Conservation (phyloP, 2,888 invertebrate species). For the Meliscaeva auricollis region DNA sequence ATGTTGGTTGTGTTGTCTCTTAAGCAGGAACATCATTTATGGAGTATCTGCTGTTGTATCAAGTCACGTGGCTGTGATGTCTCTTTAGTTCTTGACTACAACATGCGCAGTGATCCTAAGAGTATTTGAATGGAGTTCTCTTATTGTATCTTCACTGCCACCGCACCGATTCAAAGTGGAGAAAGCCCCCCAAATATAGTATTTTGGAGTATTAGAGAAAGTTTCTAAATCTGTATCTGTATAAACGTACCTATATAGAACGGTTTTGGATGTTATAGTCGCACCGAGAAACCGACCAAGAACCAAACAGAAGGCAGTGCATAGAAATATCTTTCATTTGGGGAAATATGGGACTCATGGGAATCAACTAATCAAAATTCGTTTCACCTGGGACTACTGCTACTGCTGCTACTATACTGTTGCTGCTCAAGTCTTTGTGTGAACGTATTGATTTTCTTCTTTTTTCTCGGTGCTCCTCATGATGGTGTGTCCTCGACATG, state of each 20-base stretch:
- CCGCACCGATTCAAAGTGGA: slow-evolving; percentile 29
- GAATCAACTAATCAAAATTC: slow-evolving; percentile 84
- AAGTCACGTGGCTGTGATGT: slow-evolving; percentile 63
- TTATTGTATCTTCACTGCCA: slow-evolving; percentile 13
- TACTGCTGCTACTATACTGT: slow-evolving; percentile 59
- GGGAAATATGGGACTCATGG: slow-evolving; percentile 84
- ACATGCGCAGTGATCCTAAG: slow-evolving; percentile 64
- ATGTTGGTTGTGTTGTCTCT: slow-evolving; percentile 56
- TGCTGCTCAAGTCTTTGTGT: slow-evolving; percentile 71
- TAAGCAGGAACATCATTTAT: slow-evolving; percentile 46
- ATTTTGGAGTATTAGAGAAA: slow-evolving; percentile 53
- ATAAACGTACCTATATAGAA: slow-evolving; percentile 30
- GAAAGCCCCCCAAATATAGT: slow-evolving; percentile 38
- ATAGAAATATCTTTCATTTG: slow-evolving; percentile 76
- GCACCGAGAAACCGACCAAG: slow-evolving; percentile 58
- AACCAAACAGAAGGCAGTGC: slow-evolving; percentile 71
- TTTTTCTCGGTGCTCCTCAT: slow-evolving; percentile 13
- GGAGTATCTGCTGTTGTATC: slow-evolving; percentile 11
- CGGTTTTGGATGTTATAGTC: slow-evolving; percentile 60
- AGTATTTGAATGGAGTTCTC: slow-evolving; percentile 42
- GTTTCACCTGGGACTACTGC: slow-evolving; percentile 82
- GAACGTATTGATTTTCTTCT: slow-evolving; percentile 79
- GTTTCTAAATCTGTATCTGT: slow-evolving; percentile 27
- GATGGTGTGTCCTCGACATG: slow-evolving; percentile 47
- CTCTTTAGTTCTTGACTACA: slow-evolving; percentile 38